A percentile compares a stretch with the other conserved stretches of the same genome.
Evolutionary conservation across 2,113 vertebrate genomes (phyloP).

Genomic region (Butastur rufipennis): DNA sequence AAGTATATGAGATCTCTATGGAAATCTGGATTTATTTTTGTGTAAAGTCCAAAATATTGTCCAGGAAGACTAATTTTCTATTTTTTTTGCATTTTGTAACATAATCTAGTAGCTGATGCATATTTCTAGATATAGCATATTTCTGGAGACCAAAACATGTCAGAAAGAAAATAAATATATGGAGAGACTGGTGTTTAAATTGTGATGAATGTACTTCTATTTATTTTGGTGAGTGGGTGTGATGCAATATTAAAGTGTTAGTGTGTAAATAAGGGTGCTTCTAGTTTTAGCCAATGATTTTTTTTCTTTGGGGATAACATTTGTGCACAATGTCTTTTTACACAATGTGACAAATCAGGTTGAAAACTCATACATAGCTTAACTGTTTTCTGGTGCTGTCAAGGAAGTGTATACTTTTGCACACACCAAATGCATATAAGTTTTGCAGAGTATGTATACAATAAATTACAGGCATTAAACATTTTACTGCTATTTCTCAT

Average conservation of each 20-base stretch:
- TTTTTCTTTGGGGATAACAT: conserved; percentile 44
- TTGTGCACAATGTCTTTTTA: conserved; percentile 69
- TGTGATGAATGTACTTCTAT: conserved; percentile 76
- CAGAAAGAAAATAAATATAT: conserved; percentile 77
- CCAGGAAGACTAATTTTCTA: conserved; percentile 65
- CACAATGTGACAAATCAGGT: conserved; percentile 74
- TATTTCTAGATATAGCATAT: conserved; percentile 71
- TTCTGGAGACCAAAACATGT: conserved; percentile 79
- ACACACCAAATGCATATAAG: conserved; percentile 58
- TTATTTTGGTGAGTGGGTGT: conserved; percentile 77
- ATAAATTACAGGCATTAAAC: conserved; percentile 75
- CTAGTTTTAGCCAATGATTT: conserved; percentile 45
- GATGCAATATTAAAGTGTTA: conserved; percentile 68
- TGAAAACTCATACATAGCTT: conserved; percentile 43
- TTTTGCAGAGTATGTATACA: conserved; percentile 75
- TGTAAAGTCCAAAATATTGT: conserved; percentile 75
- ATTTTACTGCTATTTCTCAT: conserved; percentile 67
- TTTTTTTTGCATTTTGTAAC: conserved; percentile 74
- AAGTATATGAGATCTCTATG: conserved; percentile 60
- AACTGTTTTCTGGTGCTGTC: conserved; percentile 73
- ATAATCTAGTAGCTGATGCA: conserved; percentile 65
- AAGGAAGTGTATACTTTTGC: conserved; percentile 70
- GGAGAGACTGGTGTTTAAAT: conserved; percentile 73
- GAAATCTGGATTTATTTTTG: conserved; percentile 75
- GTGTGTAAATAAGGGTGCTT: conserved; percentile 66